Evolutionary conservation across 1,140 invertebrate genomes (phyloP), one percentile per base, ranked within the genome.

Genomic region (Bombus impatiens): DNA sequence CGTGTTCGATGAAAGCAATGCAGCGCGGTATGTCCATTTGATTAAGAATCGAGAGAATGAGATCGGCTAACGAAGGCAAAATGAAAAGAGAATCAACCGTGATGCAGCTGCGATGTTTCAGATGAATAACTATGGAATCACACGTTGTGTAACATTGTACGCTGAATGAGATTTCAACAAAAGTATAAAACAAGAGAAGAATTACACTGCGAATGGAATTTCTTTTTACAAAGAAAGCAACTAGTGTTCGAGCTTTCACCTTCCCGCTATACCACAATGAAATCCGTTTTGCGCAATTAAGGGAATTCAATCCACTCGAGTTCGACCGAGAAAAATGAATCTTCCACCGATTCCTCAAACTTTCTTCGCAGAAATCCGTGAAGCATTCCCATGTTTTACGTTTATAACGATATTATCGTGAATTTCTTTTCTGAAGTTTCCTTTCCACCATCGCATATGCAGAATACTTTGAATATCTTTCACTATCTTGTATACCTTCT

Each of bases 21-120:
- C 68, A 40, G 35, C 42, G 28, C 28, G 13, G 72, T 67, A n/a
- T 65, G 67, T 35, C 32, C 44, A 57, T 65, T 82, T 72, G 68
- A 62, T 75, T 47, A 59, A 77, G 82, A 88, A 80, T 53, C 71
- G 68, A 37, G 59, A 68, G 57, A 68, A 47, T 3, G n/a, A 18
- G 3, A 25, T 18, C n/a, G 25, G 15, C 22, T 13, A 35, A n/a
- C 18, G 72, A 6, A 13, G 44, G 68, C 13, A 12, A 42, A 42
- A 35, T 57, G 37, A 22, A 8, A 22, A 53, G 44, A 57, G 25
- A 71, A 28, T 42, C 8, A 59, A 44, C 40, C 47, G 40, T 25
- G 47, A 70, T 57, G n/a, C 53, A 32, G n/a, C 28, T 18, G 47
- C 18, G 71, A 84, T 47, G 71, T 71, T 70, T n/a, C 22, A 1